Evolutionary conservation across 2,888 invertebrate species (phyloP).

Genomic region (Baccha elongata): DNA sequence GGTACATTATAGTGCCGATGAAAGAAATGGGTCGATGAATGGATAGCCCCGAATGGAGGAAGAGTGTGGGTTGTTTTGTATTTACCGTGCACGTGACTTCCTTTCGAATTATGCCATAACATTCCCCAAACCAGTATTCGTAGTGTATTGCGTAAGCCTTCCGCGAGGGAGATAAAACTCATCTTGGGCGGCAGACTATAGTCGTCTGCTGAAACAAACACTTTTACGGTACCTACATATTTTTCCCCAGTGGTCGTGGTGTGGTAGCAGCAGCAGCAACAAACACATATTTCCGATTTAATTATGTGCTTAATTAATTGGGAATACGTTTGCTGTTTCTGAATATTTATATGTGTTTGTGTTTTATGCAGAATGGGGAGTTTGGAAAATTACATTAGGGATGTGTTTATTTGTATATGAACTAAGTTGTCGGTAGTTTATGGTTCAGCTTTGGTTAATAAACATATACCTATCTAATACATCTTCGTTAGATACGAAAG

Average conservation of each 20-base stretch:
- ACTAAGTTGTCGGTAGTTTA: background rate
- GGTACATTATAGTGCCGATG: slow-evolving; percentile 38
- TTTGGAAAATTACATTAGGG: slow-evolving; percentile 28
- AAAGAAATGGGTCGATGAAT: slow-evolving; percentile 64
- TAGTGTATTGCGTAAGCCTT: slow-evolving; percentile 40
- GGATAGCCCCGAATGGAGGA: background rate
- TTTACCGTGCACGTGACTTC: slow-evolving; percentile 66
- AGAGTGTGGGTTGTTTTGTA: slow-evolving; percentile 42
- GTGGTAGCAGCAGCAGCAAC: background rate
- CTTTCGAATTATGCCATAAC: slow-evolving; percentile 56
- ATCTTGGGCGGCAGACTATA: slow-evolving; percentile 10
- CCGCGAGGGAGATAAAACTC: slow-evolving; percentile 49
- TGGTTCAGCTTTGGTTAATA: background rate
- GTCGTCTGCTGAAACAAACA: slow-evolving; percentile 35
- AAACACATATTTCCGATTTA: slow-evolving; percentile 66
- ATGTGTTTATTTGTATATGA: slow-evolving; percentile 39
- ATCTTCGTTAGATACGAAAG: background rate
- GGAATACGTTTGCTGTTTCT: slow-evolving; percentile 53
- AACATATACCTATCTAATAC: background rate
- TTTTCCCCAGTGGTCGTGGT: slow-evolving; percentile 20
- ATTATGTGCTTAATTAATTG: slow-evolving; percentile 71
- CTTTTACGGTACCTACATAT: slow-evolving; percentile 56
- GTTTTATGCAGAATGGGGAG: slow-evolving; percentile 2
- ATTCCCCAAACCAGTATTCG: slow-evolving; percentile 47
- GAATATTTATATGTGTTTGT: slow-evolving; percentile 36